Evolutionary conservation across 2,888 invertebrate species (phyloP).

Genomic region (Drymonia ruficornis): DNA sequence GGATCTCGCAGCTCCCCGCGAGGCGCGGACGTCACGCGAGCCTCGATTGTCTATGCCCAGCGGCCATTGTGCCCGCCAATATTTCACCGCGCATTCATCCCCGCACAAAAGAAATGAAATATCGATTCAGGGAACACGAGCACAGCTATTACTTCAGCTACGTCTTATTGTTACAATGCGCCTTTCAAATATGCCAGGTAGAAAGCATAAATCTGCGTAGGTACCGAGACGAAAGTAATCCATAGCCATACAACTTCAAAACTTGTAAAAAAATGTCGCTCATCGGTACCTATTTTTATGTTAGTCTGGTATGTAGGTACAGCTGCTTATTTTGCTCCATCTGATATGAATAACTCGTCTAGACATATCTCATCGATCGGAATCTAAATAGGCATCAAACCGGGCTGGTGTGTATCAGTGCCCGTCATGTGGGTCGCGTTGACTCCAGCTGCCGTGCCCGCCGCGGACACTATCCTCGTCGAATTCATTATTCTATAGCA

Average conservation of each 20-base stretch:
- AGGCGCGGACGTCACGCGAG: conserved; percentile 3
- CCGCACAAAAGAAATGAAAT: conserved; percentile 28
- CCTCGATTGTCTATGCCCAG: conserved; percentile 4
- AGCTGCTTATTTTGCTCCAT: conserved; percentile 7
- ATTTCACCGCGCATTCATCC: conserved; percentile 2
- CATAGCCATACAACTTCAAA: conserved; percentile 4
- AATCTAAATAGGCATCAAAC: conserved; percentile 15
- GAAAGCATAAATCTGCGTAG: conserved; percentile 3
- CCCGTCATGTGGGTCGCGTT: neutral
- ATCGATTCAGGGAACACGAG: conserved; percentile 27
- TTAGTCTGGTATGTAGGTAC: neutral
- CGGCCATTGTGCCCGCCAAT: conserved; percentile 7
- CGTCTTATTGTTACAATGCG: conserved; percentile 18
- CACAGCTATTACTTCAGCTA: conserved; percentile 14
- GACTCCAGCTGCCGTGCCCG: neutral
- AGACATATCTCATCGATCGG: conserved; percentile 21
- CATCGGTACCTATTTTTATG: neutral
- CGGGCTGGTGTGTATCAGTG: conserved; percentile 6
- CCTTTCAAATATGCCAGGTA: conserved; percentile 17
- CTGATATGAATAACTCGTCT: conserved; percentile 12
- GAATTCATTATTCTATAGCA: neutral
- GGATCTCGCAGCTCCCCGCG: neutral
- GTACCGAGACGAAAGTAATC: conserved; percentile 12
- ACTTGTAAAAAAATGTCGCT: neutral
- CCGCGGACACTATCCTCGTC: too few species aligned